phyloP scores from a whole-genome alignment of 2,888 invertebrate species.

The Synergus itoensis region DNA sequence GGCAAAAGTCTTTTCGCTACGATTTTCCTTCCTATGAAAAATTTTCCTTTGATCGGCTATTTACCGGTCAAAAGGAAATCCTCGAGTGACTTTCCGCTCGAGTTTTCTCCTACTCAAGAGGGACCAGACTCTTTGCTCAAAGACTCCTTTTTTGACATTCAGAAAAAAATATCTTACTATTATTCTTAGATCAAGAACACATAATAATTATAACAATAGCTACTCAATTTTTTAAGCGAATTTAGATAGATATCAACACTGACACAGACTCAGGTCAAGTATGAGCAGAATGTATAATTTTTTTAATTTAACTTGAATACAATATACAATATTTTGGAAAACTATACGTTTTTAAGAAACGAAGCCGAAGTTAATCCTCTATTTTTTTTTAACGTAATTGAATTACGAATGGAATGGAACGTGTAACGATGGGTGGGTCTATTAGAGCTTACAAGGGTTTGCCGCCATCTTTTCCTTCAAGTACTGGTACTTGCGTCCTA shows the following conservation, averaged over 20 bases:
- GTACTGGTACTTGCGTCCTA: slow-evolving; percentile 26
- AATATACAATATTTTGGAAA: too few species aligned
- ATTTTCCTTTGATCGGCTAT: slow-evolving; percentile 28
- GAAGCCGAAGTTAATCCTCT: neutral
- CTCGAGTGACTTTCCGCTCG: slow-evolving; percentile 17
- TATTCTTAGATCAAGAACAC: neutral
- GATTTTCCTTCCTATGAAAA: slow-evolving; percentile 7
- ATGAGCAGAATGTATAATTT: too few species aligned
- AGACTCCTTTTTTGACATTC: neutral
- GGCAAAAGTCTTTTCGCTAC: slow-evolving; percentile 20
- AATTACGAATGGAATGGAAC: slow-evolving; percentile 24
- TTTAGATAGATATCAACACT: too few species aligned
- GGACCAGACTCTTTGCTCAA: neutral
- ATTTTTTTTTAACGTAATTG: slow-evolving; percentile 24
- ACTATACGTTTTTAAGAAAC: neutral
- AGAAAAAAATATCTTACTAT: neutral
- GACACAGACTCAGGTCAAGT: too few species aligned
- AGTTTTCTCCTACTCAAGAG: neutral
- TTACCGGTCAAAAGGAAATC: slow-evolving; percentile 38
- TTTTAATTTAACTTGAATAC: too few species aligned
- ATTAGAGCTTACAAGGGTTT: slow-evolving; percentile 32
- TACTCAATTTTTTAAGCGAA: too few species aligned
- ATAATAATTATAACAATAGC: too few species aligned
- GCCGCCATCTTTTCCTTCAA: slow-evolving; percentile 39
- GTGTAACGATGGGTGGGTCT: slow-evolving; percentile 18